Evolutionary conservation across 2,113 vertebrate species (phyloP).

Genomic region (Phyllopteryx taeniolatus): DNA sequence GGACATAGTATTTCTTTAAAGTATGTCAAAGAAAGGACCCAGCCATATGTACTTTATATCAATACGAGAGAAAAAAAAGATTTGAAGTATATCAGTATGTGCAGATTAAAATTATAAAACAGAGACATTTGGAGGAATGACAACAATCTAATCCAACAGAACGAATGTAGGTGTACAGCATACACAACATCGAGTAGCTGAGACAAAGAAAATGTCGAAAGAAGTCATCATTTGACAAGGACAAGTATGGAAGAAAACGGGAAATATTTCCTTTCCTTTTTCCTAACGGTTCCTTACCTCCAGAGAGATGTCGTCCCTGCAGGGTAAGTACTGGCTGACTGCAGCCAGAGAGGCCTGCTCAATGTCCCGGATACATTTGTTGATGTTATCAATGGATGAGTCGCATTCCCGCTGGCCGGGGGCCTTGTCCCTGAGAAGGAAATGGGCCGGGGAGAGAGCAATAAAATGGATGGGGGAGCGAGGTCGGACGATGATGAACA

Average conservation of each 20-base stretch:
- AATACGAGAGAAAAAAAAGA: no score
- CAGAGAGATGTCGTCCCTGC: constrained; percentile 93
- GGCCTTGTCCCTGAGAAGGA: constrained; percentile 86
- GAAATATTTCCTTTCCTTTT: neutral
- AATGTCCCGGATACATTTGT: constrained; percentile 93
- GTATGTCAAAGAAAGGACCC: no score
- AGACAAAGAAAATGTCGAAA: neutral
- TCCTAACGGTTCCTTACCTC: constrained; percentile 76
- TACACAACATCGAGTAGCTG: neutral
- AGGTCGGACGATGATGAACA: constrained; percentile 13
- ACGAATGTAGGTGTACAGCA: neutral
- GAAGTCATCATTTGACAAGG: neutral
- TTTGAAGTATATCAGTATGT: neutral
- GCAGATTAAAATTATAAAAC: neutral
- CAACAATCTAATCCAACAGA: neutral
- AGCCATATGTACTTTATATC: no score
- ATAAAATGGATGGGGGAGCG: constrained; percentile 18
- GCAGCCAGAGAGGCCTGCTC: constrained; percentile 94
- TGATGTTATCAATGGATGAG: constrained; percentile 94
- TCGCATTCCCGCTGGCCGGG: constrained; percentile 97
- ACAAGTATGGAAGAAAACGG: neutral
- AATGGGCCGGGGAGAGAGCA: constrained; percentile 22
- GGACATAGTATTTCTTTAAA: no score
- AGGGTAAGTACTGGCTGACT: constrained; percentile 89
- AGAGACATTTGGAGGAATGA: neutral